These are phyloP conservation scores for Nibea coibor DNA, from an alignment of 2,113 vertebrate species.

Conservation along the genomic window DNA sequence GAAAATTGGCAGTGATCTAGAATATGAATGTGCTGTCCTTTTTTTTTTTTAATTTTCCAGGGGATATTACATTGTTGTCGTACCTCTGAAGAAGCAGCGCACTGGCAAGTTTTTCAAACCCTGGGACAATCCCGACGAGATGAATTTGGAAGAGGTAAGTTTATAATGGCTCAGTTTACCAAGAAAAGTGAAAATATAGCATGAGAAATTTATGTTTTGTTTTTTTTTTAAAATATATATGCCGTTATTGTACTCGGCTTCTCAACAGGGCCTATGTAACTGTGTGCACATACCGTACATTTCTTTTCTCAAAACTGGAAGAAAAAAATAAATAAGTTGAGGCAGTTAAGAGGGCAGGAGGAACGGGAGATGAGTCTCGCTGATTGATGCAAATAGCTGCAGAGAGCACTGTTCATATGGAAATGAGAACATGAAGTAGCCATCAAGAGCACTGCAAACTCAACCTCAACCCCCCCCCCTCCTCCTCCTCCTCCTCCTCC, in stretches of 20 bases:
- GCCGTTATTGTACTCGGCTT: neutral
- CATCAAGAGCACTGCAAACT: constrained; percentile 76
- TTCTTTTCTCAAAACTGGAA: constrained; percentile 44
- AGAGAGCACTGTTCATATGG: constrained; percentile 78
- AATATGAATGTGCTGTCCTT: neutral
- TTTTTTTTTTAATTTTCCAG: constrained; percentile 77
- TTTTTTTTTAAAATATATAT: neutral
- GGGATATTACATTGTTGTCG: constrained; percentile 97
- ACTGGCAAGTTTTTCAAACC: constrained; percentile 95
- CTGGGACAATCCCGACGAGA: constrained; percentile 97
- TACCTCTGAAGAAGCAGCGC: constrained; percentile 97
- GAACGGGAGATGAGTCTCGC: constrained; percentile 59
- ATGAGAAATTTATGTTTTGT: neutral
- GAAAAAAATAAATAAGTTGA: constrained; percentile 41
- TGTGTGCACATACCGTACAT: constrained; percentile 14
- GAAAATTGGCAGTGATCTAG: neutral
- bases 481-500: constrained; percentile 62
- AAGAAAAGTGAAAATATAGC: neutral
- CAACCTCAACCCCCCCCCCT: constrained; percentile 54
- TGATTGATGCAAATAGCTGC: constrained; percentile 78
- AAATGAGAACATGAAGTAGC: constrained; percentile 82
- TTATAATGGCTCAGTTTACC: neutral
- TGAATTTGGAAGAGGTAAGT: constrained; percentile 97
- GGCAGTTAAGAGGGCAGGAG: constrained; percentile 54
- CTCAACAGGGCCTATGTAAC: neutral